Conservation (phyloP, 2,797 vertebrate species). For the Ptychobarbus kaznakovi region DNA sequence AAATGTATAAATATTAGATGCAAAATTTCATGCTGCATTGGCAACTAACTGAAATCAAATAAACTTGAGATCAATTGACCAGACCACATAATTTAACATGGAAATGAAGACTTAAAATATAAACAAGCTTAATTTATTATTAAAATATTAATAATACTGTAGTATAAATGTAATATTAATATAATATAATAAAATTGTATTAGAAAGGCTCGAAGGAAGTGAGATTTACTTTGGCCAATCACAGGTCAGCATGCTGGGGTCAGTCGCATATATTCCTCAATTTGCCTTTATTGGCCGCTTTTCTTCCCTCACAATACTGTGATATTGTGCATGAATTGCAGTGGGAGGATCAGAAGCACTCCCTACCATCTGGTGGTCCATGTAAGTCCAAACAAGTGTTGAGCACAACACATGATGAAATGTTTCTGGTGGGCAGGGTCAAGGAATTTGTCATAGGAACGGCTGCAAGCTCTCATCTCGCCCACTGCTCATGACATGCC, state of each 20-base stretch:
- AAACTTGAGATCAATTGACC: not conserved
- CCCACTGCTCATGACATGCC: slow-evolving; percentile 40
- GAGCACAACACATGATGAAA: slow-evolving; percentile 40
- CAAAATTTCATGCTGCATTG: not conserved
- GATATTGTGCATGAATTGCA: slow-evolving; percentile 13
- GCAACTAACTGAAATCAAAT: not conserved
- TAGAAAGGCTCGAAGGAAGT: not conserved
- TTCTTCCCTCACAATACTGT: not conserved
- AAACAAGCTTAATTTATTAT: not conserved
- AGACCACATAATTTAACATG: not conserved
- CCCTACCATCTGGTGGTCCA: slow-evolving; percentile 30
- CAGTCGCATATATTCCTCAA: not conserved
- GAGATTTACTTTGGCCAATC: not conserved
- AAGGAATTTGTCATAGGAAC: slow-evolving; percentile 46
- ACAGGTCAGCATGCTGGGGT: not conserved
- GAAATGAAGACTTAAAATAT: not conserved
- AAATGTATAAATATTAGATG: not conserved
- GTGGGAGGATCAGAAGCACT: slow-evolving; percentile 10
- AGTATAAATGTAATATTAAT: not conserved
- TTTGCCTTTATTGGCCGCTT: not conserved
- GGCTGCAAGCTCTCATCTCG: slow-evolving; percentile 45
- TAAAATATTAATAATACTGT: not conserved
- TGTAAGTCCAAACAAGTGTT: slow-evolving; percentile 29
- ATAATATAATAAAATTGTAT: not conserved
- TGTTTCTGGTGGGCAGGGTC: slow-evolving; percentile 50